Percentiles rank a stretch among this genome's conserved stretches.
Conservation (phyloP, 1,140 invertebrate genomes). For the Ips nitidus region DNA sequence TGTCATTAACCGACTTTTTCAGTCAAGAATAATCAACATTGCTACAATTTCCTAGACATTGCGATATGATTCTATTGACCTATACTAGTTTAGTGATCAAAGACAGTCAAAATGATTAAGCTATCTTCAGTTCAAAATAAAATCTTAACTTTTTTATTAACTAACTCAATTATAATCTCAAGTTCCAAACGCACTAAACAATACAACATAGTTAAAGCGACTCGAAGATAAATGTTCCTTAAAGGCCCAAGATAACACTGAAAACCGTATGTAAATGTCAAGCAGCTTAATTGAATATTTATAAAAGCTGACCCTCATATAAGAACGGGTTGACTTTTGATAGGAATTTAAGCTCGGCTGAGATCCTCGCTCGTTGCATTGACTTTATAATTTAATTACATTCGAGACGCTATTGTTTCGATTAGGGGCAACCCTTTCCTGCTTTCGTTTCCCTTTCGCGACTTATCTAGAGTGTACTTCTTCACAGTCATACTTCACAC, state of each 20-base stretch:
- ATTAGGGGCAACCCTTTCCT: not conserved
- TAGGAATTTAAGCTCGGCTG: conserved; percentile 9
- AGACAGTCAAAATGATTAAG: not conserved
- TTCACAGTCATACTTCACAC: too few species aligned
- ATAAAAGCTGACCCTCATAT: conserved; percentile 6
- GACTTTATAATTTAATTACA: conserved; percentile 18
- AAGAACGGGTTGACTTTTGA: conserved; percentile 16
- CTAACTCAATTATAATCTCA: not conserved
- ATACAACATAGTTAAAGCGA: too few species aligned
- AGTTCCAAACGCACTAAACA: not conserved
- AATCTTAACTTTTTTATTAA: not conserved
- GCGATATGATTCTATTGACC: too few species aligned
- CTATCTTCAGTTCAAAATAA: not conserved
- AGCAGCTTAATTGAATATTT: conserved; percentile 12
- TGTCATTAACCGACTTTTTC: too few species aligned
- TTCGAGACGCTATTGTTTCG: not conserved
- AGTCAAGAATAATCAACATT: too few species aligned
- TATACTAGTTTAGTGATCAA: too few species aligned
- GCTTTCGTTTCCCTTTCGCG: not conserved
- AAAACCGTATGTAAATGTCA: conserved; percentile 7
- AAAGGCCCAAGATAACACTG: conserved; percentile 5
- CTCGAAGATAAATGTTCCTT: not conserved
- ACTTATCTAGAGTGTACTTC: too few species aligned
- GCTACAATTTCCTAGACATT: too few species aligned
- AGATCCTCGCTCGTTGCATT: conserved; percentile 3